Evolutionary conservation across 1,140 invertebrate genomes (phyloP).

Genomic region (Trigoniulus corallinus): DNA sequence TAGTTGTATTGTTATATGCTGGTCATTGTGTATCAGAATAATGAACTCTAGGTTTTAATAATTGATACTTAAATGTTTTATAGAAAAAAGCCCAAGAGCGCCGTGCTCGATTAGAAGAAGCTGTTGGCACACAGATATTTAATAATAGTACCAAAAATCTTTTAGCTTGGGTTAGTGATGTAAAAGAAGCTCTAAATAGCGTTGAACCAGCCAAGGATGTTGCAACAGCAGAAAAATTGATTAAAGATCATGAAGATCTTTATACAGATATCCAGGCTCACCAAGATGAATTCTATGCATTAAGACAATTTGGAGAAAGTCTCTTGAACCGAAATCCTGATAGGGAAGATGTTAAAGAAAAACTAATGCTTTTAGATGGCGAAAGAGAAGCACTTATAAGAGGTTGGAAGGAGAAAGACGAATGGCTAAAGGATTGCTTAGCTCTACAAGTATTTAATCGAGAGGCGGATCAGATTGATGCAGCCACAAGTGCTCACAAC

Average conservation of each 20-base stretch:
- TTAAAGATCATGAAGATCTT: conserved; percentile 82
- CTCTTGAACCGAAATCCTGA: conserved; percentile 45
- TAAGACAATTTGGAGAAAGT: conserved; percentile 56
- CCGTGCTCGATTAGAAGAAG: conserved; percentile 64
- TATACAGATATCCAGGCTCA: conserved; percentile 80
- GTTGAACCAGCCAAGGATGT: conserved; percentile 71
- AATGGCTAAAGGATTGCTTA: conserved; percentile 63
- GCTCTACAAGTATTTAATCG: conserved; percentile 72
- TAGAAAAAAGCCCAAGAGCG: conserved; percentile 65
- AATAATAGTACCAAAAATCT: conserved; percentile 66
- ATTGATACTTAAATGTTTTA: conserved; percentile 18
- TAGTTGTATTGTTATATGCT: conserved; percentile 7
- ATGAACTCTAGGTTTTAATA: too few relatives aligned
- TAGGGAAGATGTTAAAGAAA: conserved; percentile 44
- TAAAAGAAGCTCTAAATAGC: conserved; percentile 63
- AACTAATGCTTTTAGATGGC: conserved; percentile 50
- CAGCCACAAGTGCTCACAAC: conserved; percentile 80
- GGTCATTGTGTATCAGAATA: conserved; percentile 4
- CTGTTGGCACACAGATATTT: conserved; percentile 88
- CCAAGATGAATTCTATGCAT: conserved; percentile 67
- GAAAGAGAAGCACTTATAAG: conserved; percentile 54
- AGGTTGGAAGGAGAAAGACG: conserved; percentile 65
- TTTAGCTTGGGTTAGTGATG: conserved; percentile 54
- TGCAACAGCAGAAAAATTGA: conserved; percentile 69
- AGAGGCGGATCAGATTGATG: conserved; percentile 94